Percentiles rank a stretch among this genome's conserved stretches.
These are phyloP conservation scores for Penaeus monodon DNA, from an alignment of 2,888 invertebrate genomes.

Conservation along the genomic window DNA sequence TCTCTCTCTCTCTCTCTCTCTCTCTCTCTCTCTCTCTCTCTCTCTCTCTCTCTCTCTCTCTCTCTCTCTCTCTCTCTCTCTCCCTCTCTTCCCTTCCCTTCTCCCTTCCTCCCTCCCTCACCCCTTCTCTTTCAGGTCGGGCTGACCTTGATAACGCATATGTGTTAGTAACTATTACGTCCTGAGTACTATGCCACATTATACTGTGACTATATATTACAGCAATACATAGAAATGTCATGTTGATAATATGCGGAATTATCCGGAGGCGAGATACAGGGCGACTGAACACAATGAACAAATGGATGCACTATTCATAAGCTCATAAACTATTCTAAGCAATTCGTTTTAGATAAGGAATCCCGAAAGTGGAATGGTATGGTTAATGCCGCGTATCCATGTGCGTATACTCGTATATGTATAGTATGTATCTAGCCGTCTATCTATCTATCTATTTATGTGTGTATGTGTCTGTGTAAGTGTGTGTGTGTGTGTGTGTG, in stretches of 20 bases:
- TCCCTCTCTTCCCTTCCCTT: neutral
- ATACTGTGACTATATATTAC: neutral
- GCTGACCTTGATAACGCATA: slow-evolving; percentile 51
- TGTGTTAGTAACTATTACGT: slow-evolving; percentile 18
- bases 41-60: neutral
- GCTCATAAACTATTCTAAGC: neutral
- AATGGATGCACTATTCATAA: too few relatives aligned
- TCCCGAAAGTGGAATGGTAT: too few relatives aligned
- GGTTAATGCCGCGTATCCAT: neutral
- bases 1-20: neutral
- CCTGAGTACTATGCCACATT: neutral
- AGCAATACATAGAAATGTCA: too few relatives aligned
- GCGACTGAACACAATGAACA: too few relatives aligned
- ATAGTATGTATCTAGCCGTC: neutral
- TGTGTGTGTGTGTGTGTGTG: neutral
- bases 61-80: neutral
- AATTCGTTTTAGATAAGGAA: neutral
- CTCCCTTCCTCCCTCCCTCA: slow-evolving; percentile 27
- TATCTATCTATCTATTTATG: slow-evolving; percentile 9
- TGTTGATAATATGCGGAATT: too few relatives aligned
- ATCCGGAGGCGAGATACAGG: too few relatives aligned
- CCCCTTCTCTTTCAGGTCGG: slow-evolving; percentile 48
- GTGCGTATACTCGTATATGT: slow-evolving; percentile 7
- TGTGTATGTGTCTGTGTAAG: neutral
- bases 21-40: neutral